Evolutionary conservation across 2,888 invertebrate genomes (phyloP).

Genomic region (Belgica antarctica): DNA sequence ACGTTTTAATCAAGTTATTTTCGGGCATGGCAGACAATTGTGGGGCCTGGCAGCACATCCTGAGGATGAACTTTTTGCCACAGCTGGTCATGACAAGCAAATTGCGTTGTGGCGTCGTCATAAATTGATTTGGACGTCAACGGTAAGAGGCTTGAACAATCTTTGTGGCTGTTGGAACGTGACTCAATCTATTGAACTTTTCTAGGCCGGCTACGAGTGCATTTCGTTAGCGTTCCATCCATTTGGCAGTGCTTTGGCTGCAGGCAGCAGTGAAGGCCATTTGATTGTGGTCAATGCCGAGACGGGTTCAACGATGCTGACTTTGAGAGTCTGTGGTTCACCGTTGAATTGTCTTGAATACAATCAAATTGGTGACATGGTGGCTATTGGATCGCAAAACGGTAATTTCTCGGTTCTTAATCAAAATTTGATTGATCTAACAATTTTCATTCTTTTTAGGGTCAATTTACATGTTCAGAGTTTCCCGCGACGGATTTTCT

Average conservation of each 20-base stretch:
- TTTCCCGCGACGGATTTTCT: conserved; percentile 83
- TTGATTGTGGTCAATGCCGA: conserved; percentile 82
- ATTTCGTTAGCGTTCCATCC: conserved; percentile 85
- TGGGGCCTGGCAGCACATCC: conserved; percentile 88
- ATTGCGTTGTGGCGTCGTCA: conserved; percentile 89
- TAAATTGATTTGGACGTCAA: conserved; percentile 80
- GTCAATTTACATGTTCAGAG: conserved; percentile 72
- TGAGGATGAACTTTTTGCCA: conserved; percentile 85
- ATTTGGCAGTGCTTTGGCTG: conserved; percentile 80
- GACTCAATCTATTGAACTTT: no score
- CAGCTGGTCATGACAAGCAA: conserved; percentile 87
- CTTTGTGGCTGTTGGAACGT: not conserved
- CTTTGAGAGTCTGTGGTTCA: conserved; percentile 81
- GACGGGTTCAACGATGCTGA: conserved; percentile 79
- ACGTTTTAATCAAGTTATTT: conserved; percentile 80
- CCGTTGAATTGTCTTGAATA: conserved; percentile 83
- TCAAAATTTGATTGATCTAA: not conserved
- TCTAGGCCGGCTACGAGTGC: conserved; percentile 78
- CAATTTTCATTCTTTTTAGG: conserved; percentile 19
- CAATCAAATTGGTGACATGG: conserved; percentile 82
- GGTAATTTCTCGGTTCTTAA: conserved; percentile 57
- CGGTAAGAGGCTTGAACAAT: not conserved
- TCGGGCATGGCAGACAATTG: conserved; percentile 84
- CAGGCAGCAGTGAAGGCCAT: conserved; percentile 87
- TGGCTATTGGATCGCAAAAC: conserved; percentile 89